These are phyloP conservation scores for Neodontobutis hainanensis DNA, from an alignment of 2,113 vertebrate species.

Conservation along the genomic window DNA sequence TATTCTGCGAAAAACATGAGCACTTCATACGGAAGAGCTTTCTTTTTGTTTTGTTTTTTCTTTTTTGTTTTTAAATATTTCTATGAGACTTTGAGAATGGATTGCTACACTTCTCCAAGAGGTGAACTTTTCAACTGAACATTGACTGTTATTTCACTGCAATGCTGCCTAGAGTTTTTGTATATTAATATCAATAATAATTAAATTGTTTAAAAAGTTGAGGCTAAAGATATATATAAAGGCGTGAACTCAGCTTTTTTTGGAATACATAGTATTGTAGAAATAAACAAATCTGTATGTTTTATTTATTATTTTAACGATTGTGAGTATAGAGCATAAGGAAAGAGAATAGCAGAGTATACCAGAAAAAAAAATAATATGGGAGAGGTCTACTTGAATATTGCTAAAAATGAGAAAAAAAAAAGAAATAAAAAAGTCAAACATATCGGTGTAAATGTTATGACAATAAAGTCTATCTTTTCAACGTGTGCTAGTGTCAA, in stretches of 20 bases:
- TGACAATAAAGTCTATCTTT: conserved; percentile 89
- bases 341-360: conserved; percentile 85
- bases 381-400: conserved; percentile 94
- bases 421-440: conserved; percentile 72
- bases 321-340: conserved; percentile 87
- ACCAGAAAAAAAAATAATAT: conserved; percentile 82
- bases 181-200: conserved; percentile 85
- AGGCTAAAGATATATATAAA: conserved; percentile 84
- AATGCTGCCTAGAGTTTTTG: conserved; percentile 84
- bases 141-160: conserved; percentile 84
- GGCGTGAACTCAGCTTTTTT: conserved; percentile 85
- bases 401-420: conserved; percentile 80
- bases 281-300: conserved; percentile 87
- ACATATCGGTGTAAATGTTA: conserved; percentile 90
- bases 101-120: conserved; percentile 80
- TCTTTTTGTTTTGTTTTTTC: conserved; percentile 60
- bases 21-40: conserved; percentile 79
- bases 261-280: conserved; percentile 88
- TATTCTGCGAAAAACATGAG: conserved; percentile 74
- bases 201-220: conserved; percentile 80
- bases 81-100: conserved; percentile 76
- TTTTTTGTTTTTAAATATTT: conserved; percentile 63
- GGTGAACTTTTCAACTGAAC: conserved; percentile 77
- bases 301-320: conserved; percentile 96
- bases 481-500: conserved; percentile 78